These are phyloP conservation scores for Tetropium fuscum DNA, from an alignment of 2,888 invertebrate species.

Conservation along the genomic window DNA sequence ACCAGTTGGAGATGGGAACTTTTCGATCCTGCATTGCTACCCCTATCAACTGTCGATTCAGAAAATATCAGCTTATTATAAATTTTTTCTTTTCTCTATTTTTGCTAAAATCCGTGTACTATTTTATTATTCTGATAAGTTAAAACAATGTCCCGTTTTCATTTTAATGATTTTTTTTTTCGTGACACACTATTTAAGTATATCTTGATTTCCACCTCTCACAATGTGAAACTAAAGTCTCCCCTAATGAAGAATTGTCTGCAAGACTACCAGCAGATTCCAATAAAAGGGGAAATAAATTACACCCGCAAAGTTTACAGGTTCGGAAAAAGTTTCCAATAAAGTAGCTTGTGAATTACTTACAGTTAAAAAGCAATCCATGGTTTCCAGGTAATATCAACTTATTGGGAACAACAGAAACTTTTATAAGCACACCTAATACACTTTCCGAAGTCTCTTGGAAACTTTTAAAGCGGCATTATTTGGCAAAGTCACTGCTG, in stretches of 20 bases:
- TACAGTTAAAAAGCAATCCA: constrained; percentile 3
- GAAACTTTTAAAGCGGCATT: not conserved
- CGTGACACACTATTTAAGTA: too few species aligned
- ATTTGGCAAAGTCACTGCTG: not conserved
- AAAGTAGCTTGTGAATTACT: constrained; percentile 3
- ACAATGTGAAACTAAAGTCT: too few species aligned
- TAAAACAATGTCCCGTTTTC: too few species aligned
- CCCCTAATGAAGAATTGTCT: not conserved
- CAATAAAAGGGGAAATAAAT: constrained; percentile 1
- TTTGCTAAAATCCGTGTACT: too few species aligned
- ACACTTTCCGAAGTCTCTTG: constrained; percentile 2
- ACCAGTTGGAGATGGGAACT: too few species aligned
- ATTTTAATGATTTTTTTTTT: too few species aligned
- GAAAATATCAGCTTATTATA: too few species aligned
- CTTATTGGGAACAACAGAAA: constrained; percentile 2
- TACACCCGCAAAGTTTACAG: not conserved
- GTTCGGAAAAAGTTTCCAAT: not conserved
- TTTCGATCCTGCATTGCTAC: too few species aligned
- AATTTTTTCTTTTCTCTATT: too few species aligned
- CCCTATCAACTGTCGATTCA: too few species aligned
- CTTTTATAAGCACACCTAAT: constrained; percentile 12
- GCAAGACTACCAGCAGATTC: not conserved
- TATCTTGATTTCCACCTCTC: too few species aligned
- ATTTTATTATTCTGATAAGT: too few species aligned
- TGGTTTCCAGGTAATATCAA: constrained; percentile 1